A percentile compares a stretch with the other conserved stretches of the same genome.
These are phyloP conservation scores for Trissolcus japonicus DNA, from an alignment of 2,888 invertebrate genomes.

Conservation along the genomic window DNA sequence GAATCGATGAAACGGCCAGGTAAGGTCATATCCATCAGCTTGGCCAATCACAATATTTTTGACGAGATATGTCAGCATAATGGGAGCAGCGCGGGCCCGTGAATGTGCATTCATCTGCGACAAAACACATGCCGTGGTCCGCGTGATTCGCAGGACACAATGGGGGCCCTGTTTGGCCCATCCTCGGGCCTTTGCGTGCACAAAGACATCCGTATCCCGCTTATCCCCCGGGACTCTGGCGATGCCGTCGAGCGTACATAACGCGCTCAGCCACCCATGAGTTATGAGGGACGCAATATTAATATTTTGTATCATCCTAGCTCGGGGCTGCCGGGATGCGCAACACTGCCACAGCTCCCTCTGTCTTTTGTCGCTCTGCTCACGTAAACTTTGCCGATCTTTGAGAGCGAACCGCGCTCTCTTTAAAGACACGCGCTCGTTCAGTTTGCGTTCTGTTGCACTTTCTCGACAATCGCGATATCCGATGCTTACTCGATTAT, in stretches of 20 bases:
- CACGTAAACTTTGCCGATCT: slow-evolving; percentile 17
- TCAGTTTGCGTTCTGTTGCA: slow-evolving; percentile 37
- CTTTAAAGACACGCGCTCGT: slow-evolving; percentile 33
- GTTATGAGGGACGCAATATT: slow-evolving; percentile 76
- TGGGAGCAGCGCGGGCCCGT: slow-evolving; percentile 58
- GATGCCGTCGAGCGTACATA: slow-evolving; percentile 74
- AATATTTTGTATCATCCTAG: slow-evolving; percentile 77
- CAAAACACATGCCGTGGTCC: slow-evolving; percentile 65
- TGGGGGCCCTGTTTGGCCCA: slow-evolving; percentile 61
- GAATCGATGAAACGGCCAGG: slow-evolving; percentile 59
- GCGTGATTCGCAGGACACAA: slow-evolving; percentile 61
- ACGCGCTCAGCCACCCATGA: slow-evolving; percentile 75
- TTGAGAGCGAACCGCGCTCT: slow-evolving; percentile 27
- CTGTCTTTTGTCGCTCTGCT: slow-evolving; percentile 70
- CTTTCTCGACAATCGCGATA: slow-evolving; percentile 45
- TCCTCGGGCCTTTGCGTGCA: slow-evolving; percentile 61
- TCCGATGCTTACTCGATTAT: slow-evolving; percentile 43
- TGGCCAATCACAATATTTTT: slow-evolving; percentile 76
- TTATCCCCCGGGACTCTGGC: slow-evolving; percentile 71
- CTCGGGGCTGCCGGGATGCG: slow-evolving; percentile 61
- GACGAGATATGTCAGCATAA: slow-evolving; percentile 75
- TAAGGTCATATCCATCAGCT: slow-evolving; percentile 71
- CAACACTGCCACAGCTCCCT: slow-evolving; percentile 57
- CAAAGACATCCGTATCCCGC: slow-evolving; percentile 73
- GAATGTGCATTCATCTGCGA: slow-evolving; percentile 70